Base-by-base conservation (phyloP, 2,113 vertebrate species). In the Natator depressus region DNA sequence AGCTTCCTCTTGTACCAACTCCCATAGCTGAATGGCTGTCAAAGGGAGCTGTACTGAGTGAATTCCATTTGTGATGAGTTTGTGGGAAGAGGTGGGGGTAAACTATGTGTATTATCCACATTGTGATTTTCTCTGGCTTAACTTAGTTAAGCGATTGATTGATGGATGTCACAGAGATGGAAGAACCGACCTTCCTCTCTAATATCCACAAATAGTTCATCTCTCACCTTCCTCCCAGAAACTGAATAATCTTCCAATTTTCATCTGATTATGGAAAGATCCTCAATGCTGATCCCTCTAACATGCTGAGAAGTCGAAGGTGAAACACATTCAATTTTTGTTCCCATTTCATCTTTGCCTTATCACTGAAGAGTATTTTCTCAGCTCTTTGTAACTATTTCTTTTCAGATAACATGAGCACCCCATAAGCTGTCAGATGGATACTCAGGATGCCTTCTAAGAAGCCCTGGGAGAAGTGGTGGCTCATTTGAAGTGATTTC, bases 401-500 rank as follows among this genome's bases (percentile, higher is more conserved):
- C 72, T 84, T 93, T 89, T 93, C 79, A 89, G 42, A 1, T 13
- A 82, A 81, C 31, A 47, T 2, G 31, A 88, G 78, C 35, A 46
- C 19, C 82, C 91, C 83, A 78, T 86, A 87, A 95, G 95, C 10
- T 65, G 85, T 62, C 59, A 35, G 27, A 89, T 42, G 95, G 85
- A 54, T 6, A 90, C 25, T 78, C 65, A 55, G 13, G 46, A 19
- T 17, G 88, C 38, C 59, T 90, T 35, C 69, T 85, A 91, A 93
- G 57, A 80, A 47, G 53, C 24, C 62, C 42, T 84, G 35, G 25
- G 62, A 95, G 80, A 96, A 88, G 27, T 88, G 94, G 20, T n/a
- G 38, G 49, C 51, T 89, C 79, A 80, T 93, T 46, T 82, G n/a
- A 93, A 83, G 85, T 87, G 54, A 91, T 89, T 90, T 85, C 57